A percentile compares a stretch with the other conserved stretches of the same genome.
These are phyloP conservation scores for Polyploca ridens DNA, from an alignment of 2,888 invertebrate genomes.

Conservation along the genomic window DNA sequence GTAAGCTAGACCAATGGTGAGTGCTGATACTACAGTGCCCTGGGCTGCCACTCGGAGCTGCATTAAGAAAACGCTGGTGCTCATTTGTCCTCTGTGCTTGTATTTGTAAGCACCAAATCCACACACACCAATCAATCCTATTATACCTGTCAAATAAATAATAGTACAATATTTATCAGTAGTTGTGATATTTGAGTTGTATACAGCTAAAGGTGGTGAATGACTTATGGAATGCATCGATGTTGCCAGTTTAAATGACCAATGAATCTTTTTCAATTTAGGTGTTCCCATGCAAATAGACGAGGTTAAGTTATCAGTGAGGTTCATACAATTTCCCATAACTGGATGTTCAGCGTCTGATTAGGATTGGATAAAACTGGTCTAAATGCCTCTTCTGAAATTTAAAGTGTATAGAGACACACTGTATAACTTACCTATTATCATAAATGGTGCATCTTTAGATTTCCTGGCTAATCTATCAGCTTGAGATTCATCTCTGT, in stretches of 20 bases:
- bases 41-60: conserved; percentile 94
- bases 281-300: no score
- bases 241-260: no score
- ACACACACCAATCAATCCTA: conserved; percentile 87
- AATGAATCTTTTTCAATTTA: no score
- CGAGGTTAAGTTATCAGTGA: no score
- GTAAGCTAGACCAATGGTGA: conserved; percentile 89
- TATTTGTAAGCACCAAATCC: conserved; percentile 90
- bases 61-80: conserved; percentile 93
- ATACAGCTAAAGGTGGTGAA: no score
- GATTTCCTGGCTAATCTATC: conserved; percentile 87
- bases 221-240: no score
- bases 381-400: not conserved
- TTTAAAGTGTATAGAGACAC: not conserved
- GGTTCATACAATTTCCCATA: no score
- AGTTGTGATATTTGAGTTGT: no score
- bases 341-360: no score
- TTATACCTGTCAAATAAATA: conserved; percentile 84
- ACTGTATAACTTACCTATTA: conserved; percentile 83
- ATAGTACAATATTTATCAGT: no score
- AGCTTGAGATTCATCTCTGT: conserved; percentile 82
- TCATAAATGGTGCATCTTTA: conserved; percentile 89
- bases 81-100: conserved; percentile 90
- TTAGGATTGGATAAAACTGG: no score
- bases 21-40: conserved; percentile 90